Evolutionary conservation across 1,140 invertebrate species (phyloP).

Genomic region (Trinorchestia longiramus): DNA sequence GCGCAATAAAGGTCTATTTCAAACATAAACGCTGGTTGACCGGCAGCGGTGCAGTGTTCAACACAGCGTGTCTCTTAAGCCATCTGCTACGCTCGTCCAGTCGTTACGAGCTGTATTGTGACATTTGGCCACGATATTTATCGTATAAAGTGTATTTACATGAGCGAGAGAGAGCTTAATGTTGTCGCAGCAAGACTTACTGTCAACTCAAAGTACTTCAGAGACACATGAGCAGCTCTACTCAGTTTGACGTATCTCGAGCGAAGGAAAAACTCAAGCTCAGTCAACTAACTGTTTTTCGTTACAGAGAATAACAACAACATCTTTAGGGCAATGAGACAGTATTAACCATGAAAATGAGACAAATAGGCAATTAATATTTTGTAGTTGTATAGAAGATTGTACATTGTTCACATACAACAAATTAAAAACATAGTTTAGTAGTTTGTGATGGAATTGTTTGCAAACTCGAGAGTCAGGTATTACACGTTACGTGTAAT

Average conservation of each 20-base stretch:
- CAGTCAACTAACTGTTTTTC: not conserved
- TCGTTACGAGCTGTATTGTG: not conserved
- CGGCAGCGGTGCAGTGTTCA: not conserved
- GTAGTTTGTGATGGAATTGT: too few relatives aligned
- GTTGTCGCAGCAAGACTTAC: not conserved
- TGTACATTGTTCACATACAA: too few relatives aligned
- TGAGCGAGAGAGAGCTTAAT: not conserved
- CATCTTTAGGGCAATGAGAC: not conserved
- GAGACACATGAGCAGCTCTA: not conserved
- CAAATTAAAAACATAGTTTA: too few relatives aligned
- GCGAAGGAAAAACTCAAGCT: not conserved
- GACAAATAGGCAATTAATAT: not conserved
- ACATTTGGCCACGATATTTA: not conserved
- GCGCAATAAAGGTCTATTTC: too few relatives aligned
- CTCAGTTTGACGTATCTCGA: not conserved
- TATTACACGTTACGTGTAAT: too few relatives aligned
- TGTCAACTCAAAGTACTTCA: not conserved
- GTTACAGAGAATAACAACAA: not conserved
- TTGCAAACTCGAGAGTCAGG: too few relatives aligned
- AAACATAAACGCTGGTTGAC: not conserved
- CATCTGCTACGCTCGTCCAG: slow-evolving; percentile 2
- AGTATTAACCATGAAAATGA: not conserved
- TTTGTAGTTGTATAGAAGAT: too few relatives aligned
- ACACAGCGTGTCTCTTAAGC: not conserved
- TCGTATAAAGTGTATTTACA: slow-evolving; percentile 29